phyloP scores from a whole-genome alignment of 2,113 vertebrate species.

The Dissostichus mawsoni region DNA sequence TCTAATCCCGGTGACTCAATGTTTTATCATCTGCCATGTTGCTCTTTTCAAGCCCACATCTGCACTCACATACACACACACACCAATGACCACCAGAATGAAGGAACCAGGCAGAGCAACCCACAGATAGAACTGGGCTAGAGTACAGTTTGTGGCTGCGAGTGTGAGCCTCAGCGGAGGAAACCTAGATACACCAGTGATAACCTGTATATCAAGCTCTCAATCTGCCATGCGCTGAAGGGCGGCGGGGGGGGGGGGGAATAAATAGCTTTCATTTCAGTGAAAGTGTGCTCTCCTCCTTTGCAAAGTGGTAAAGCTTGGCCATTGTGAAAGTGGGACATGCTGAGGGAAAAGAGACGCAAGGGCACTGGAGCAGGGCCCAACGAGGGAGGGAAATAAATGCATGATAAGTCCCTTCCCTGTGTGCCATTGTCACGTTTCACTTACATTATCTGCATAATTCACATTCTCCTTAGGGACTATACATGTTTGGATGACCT shows the following conservation, averaged over 20 bases:
- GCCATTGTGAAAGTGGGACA: constrained; percentile 76
- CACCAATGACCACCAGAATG: constrained; percentile 11
- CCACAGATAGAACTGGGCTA: constrained; percentile 67
- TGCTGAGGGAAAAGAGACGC: constrained; percentile 42
- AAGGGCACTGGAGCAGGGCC: constrained; percentile 74
- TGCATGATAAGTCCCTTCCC: constrained; percentile 13
- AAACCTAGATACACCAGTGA: constrained; percentile 76
- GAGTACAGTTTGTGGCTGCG: constrained; percentile 58
- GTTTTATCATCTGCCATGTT: constrained; percentile 46
- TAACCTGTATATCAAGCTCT: constrained; percentile 81
- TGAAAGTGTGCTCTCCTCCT: constrained; percentile 55
- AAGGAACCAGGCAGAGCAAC: constrained; percentile 47
- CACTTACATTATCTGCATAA: constrained; percentile 53
- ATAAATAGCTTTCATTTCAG: constrained; percentile 79
- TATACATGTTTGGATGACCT: constrained; percentile 34
- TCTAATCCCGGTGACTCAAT: constrained; percentile 35
- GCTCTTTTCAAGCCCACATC: constrained; percentile 27
- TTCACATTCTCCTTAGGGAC: constrained; percentile 54
- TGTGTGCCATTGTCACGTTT: constrained; percentile 29
- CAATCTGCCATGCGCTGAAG: constrained; percentile 77
- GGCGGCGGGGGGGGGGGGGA: constrained; percentile 41
- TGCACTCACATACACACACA: constrained; percentile 3
- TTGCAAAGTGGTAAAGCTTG: constrained; percentile 71
- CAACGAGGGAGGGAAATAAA: no score
- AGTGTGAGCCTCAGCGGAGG: constrained; percentile 74